Conservation (phyloP, 2,797 vertebrate species). For the Sitta carolinensis region DNA sequence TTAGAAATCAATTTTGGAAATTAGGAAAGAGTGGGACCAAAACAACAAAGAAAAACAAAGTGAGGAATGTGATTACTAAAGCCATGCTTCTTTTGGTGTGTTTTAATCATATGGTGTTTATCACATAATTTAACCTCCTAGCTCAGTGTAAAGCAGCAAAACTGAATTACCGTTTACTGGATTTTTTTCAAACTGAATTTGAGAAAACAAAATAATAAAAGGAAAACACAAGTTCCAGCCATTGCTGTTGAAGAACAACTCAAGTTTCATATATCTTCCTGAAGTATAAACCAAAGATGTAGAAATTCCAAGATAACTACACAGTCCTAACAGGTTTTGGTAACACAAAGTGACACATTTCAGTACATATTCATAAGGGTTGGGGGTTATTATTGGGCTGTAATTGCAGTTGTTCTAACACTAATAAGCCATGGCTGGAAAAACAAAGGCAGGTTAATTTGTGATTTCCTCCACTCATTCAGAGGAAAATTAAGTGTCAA, state of each 20-base stretch:
- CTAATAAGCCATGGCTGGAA: conserved; percentile 89
- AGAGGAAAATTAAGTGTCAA: conserved; percentile 99
- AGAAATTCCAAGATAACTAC: conserved; percentile 20
- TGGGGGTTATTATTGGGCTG: conserved; percentile 87
- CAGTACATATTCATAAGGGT: conserved; percentile 90
- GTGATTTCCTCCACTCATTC: conserved; percentile 99
- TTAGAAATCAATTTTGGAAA: background rate
- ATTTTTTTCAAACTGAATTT: background rate
- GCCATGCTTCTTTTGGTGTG: background rate
- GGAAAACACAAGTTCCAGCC: background rate
- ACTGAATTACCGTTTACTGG: background rate
- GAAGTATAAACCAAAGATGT: background rate
- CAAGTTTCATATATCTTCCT: background rate
- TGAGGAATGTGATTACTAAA: background rate
- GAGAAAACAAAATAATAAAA: background rate
- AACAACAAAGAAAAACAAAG: background rate
- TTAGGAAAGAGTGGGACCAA: background rate
- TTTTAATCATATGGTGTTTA: background rate
- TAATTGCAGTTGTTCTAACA: conserved; percentile 92
- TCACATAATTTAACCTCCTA: background rate
- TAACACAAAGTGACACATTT: conserved; percentile 76
- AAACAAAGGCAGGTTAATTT: conserved; percentile 99
- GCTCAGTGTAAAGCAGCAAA: background rate
- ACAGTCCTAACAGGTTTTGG: conserved; percentile 55
- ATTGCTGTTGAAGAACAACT: background rate